Conservation (phyloP, 1,140 invertebrate genomes). For the Muscidifurax raptorellus region DNA sequence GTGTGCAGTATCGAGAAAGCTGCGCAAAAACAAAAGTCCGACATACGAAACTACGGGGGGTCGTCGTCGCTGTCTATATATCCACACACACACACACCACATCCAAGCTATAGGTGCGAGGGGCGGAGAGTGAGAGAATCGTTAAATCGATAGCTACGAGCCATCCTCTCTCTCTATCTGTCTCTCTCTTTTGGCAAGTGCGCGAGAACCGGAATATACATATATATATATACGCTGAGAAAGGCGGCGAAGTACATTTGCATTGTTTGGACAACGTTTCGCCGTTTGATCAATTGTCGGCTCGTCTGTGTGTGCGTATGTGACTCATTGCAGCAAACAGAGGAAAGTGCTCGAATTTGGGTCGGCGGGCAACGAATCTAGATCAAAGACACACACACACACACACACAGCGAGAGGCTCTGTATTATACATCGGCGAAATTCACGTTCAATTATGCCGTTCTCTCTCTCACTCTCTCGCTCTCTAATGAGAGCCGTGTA, state of each 20-base stretch:
- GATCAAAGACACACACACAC: not conserved
- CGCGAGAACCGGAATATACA: too few species aligned
- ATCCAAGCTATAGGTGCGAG: not conserved
- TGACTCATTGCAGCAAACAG: not conserved
- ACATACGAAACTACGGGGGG: constrained; percentile 16
- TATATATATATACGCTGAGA: not conserved
- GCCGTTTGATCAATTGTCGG: not conserved
- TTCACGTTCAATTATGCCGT: not conserved
- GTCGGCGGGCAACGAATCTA: not conserved
- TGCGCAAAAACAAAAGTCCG: constrained; percentile 30
- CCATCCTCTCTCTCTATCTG: not conserved
- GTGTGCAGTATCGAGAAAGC: not conserved
- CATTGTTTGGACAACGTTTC: not conserved
- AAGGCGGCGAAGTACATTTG: not conserved
- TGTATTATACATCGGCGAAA: too few species aligned
- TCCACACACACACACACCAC: not conserved
- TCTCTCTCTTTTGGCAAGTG: not conserved
- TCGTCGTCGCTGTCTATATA: not conserved
- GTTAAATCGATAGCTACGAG: constrained; percentile 42
- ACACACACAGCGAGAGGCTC: too few species aligned
- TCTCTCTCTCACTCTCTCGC: too few species aligned
- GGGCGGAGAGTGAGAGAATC: constrained; percentile 30
- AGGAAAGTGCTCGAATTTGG: not conserved
- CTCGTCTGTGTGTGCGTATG: not conserved
- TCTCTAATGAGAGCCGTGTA: too few species aligned